Percentiles rank a stretch among this genome's conserved stretches.
phyloP scores from a whole-genome alignment of 2,888 invertebrate species.

The Kryphioiulus occultus region DNA sequence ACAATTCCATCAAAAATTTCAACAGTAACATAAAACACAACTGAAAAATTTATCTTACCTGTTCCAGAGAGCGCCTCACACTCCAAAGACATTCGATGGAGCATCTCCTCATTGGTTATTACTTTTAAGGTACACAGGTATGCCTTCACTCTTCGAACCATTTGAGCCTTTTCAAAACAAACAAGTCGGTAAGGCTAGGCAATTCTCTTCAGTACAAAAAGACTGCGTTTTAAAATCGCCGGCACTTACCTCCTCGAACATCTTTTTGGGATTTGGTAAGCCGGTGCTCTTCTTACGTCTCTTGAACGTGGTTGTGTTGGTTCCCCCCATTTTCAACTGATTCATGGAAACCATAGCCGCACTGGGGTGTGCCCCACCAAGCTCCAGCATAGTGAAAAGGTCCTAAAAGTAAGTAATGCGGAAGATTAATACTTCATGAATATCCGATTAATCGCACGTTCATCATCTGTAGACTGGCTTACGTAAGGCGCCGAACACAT shows the following conservation, averaged over 20 bases:
- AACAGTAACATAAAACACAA: not conserved
- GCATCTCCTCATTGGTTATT: constrained; percentile 87
- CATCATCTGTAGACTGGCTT: constrained; percentile 55
- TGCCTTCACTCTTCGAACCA: constrained; percentile 96
- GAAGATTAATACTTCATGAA: not conserved
- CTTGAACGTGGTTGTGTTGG: constrained; percentile 78
- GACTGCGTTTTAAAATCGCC: not conserved
- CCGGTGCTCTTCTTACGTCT: constrained; percentile 87
- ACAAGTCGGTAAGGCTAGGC: not conserved
- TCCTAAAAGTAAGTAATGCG: constrained; percentile 65
- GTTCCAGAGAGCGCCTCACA: constrained; percentile 72
- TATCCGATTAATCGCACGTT: not conserved
- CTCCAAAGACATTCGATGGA: constrained; percentile 87
- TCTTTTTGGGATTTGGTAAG: constrained; percentile 94
- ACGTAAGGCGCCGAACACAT: constrained; percentile 90
- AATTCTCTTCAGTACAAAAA: too few relatives aligned
- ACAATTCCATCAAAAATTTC: not conserved
- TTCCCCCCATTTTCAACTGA: constrained; percentile 77
- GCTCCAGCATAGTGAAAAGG: constrained; percentile 81
- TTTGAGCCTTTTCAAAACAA: constrained; percentile 74
- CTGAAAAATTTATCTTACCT: constrained; percentile 55
- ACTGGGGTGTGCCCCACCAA: constrained; percentile 85
- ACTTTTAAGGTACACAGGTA: constrained; percentile 92
- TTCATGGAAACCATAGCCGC: constrained; percentile 88
- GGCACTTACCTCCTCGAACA: constrained; percentile 84